Base-by-base conservation (phyloP, 1,140 invertebrate genomes). In the Hesperophylax magnus region DNA sequence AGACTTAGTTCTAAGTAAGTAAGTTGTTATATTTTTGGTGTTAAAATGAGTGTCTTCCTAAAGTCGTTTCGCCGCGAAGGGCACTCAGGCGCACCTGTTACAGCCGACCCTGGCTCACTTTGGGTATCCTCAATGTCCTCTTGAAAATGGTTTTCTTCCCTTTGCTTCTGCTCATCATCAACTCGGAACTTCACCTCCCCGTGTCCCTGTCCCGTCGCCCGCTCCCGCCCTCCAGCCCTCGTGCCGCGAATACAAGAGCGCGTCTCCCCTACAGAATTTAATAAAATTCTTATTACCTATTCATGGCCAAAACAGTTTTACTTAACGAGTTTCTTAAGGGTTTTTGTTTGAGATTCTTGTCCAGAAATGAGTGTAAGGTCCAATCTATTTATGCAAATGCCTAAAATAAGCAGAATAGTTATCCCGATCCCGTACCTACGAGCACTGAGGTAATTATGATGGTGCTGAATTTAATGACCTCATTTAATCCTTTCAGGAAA, bases 261-360 rank as follows among this genome's bases (percentile, higher is more conserved):
- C 53, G 58, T 56, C 53, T 77, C 75, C 74, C 75, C 77, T n/a
- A 63, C 52, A 56, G 76, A 78, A 65, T 83, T 83, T 83, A 83
- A 83, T 83, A 83, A 83, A 83, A 83, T 78, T 71, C 79, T 83
- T 81, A 81, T 83, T 80, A 79, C 79, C 82, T 81, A 83, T 83
- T 83, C 82, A 83, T 83, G 67, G 82, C 76, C 82, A 80, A 79
- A 83, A 83, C 79, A 81, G 74, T 83, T 81, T 76, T 67, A 17
- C 79, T 72, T 80, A 83, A 83, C 82, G 82, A 83, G 79, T 83
- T 83, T 80, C 67, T 56, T 75, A 82, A 82, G 69, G 79, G 79
- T 77, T 69, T 80, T 83, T 83, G 79, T 83, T 81, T 83, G 82
- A 58, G 69, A 52, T 77, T 61, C 79, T 82, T 54, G 77, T 82